Evolutionary conservation across 2,888 invertebrate species (phyloP).

Genomic region (Megaustenia siamemsis): DNA sequence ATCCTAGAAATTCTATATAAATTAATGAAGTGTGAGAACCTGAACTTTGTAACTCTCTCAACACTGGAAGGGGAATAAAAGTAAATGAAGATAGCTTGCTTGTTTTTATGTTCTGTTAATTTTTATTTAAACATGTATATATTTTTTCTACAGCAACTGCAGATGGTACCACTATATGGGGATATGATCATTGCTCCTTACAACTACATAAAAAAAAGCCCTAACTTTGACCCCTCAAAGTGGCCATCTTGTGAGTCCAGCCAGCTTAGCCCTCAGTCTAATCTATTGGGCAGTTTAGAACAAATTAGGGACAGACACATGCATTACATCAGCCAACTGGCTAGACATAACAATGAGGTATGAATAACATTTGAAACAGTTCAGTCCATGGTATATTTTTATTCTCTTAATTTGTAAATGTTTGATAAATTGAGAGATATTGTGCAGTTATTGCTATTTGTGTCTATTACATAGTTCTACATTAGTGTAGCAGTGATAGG

Average conservation of each 20-base stretch:
- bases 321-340: slow-evolving; percentile 96
- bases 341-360: slow-evolving; percentile 89
- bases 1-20: too few species aligned
- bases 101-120: background rate
- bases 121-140: background rate
- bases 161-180: slow-evolving; percentile 87
- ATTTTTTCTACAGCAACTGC: slow-evolving; percentile 69
- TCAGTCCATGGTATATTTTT: background rate
- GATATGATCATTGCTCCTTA: slow-evolving; percentile 99
- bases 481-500: background rate
- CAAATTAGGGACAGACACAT: slow-evolving; percentile 97
- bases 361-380: background rate
- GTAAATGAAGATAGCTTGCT: too few species aligned
- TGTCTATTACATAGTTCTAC: too few species aligned
- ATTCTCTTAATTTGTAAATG: background rate
- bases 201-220: slow-evolving; percentile 92
- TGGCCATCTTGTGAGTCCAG: slow-evolving; percentile 82
- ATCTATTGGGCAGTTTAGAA: slow-evolving; percentile 93
- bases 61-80: too few species aligned
- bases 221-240: slow-evolving; percentile 76
- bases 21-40: too few species aligned
- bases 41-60: too few species aligned
- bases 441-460: too few species aligned
- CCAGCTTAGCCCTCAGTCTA: slow-evolving; percentile 89
- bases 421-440: too few species aligned